These are phyloP conservation scores for Mustelus asterias DNA, from an alignment of 2,113 vertebrate genomes.

Conservation along the genomic window DNA sequence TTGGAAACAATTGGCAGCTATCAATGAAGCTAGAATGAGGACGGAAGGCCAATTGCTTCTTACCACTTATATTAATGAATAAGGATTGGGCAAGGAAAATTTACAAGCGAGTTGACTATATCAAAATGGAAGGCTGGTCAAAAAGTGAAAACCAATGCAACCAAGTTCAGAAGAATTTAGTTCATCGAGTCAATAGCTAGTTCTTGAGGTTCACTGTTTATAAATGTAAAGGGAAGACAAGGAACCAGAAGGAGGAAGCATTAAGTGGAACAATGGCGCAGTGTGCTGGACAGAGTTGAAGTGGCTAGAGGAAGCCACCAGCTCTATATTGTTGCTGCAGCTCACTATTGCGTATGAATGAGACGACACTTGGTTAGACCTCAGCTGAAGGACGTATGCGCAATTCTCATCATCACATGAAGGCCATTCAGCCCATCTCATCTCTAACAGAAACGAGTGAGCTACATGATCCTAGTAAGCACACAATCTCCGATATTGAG, in stretches of 20 bases:
- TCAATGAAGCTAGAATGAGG: neutral
- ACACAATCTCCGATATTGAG: neutral
- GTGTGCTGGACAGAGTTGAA: neutral
- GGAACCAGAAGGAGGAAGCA: neutral
- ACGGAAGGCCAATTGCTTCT: neutral
- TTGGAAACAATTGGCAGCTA: neutral
- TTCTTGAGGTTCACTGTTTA: neutral
- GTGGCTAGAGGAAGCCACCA: neutral
- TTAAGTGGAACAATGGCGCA: neutral
- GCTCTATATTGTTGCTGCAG: neutral
- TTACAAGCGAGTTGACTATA: neutral
- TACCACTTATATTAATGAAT: neutral
- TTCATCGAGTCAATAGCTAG: neutral
- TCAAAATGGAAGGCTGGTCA: neutral
- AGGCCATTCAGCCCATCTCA: neutral
- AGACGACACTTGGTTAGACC: neutral
- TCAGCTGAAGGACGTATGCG: neutral
- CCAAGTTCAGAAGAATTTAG: neutral
- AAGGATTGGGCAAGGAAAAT: neutral
- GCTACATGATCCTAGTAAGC: neutral
- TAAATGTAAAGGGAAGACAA: neutral
- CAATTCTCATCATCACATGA: neutral
- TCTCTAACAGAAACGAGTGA: neutral
- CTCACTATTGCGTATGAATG: neutral
- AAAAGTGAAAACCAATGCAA: neutral